Base-by-base conservation (phyloP, 1,140 invertebrate genomes). In the Atta cephalotes region DNA sequence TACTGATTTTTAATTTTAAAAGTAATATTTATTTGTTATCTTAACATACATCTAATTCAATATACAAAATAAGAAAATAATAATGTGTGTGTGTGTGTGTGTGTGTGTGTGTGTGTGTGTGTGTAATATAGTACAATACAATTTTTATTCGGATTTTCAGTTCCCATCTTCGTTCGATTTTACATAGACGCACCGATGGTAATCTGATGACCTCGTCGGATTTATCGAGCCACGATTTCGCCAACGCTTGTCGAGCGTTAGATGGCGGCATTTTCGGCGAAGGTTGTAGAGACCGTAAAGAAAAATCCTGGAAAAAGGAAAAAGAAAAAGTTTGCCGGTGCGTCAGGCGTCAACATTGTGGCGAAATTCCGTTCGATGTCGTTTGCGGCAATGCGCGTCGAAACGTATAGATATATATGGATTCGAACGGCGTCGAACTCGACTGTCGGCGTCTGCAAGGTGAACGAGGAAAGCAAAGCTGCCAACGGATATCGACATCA, bases 381-480 rank as follows among this genome's bases (percentile, higher is more conserved):
- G 89, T 91, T 90, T 87, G 85, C 87, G 79, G 88, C 53, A 91
- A 51, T 21, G 72, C 84, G 86, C 82, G 86, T 82, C 81, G 77
- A 90, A 89, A 91, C 87, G 84, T 77, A 92, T 91, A 86, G 89
- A 91, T 86, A 84, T 77, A 92, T 91, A 86, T 82, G 71, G 82
- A 84, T 65, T 68, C 86, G 60, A 62, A 62, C 72, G 74, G 63
- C 49, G 85, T 85, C 81, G 86, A 85, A 66, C 16, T 72, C 79
- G 78, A 77, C 78, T 88, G 65, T 81, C 53, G 35, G 39, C 12
- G 39, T 21, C 21, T 49, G 39, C 66, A 31, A 68, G 65, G 65
- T n/a, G 89, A 85, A 87, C 89, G 88, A 56, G 25, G 63, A 49
- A 51, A 81, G 18, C 63, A 21, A 49, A 28, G 14, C 79, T 65